A percentile compares a stretch with the other conserved stretches of the same genome.
These are phyloP conservation scores for Melanargia galathea DNA, from an alignment of 2,888 invertebrate species.

Conservation along the genomic window DNA sequence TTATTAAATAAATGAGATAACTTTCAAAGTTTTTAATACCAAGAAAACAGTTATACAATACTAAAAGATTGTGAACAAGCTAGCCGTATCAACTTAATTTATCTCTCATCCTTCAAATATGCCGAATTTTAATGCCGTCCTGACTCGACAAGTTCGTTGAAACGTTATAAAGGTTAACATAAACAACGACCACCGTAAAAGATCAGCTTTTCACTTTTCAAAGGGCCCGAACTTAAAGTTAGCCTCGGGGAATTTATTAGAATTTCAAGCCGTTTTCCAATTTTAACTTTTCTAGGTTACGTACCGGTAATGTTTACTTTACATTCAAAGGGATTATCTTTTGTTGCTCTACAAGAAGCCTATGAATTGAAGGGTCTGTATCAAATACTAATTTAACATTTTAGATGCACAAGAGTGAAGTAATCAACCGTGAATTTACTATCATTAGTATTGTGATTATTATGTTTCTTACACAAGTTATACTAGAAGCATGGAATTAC, in stretches of 20 bases:
- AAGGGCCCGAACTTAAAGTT: slow-evolving; percentile 70
- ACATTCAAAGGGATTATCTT: slow-evolving; percentile 65
- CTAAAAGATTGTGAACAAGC: not conserved
- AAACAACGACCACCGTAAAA: slow-evolving; percentile 54
- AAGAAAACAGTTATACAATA: not conserved
- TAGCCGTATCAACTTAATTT: not conserved
- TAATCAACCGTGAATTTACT: not conserved
- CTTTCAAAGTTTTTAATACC: not conserved
- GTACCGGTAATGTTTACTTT: slow-evolving; percentile 63
- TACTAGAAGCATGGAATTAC: too few species aligned
- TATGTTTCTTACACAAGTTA: not conserved
- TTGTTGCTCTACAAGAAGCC: slow-evolving; percentile 62
- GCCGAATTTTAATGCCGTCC: not conserved
- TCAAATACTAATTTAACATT: not conserved
- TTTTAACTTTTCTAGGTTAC: slow-evolving; percentile 72
- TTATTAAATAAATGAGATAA: not conserved
- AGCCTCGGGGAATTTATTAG: slow-evolving; percentile 72
- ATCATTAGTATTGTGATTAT: not conserved
- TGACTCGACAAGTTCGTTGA: slow-evolving; percentile 13
- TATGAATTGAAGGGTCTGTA: slow-evolving; percentile 18
- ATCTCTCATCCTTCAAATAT: slow-evolving; percentile 3
- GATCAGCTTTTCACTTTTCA: slow-evolving; percentile 71
- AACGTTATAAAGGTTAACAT: slow-evolving; percentile 35
- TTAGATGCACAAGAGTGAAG: not conserved
- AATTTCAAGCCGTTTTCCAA: slow-evolving; percentile 76